Evolutionary conservation across 2,797 vertebrate species (phyloP).

Genomic region (Nyctibius grandis): DNA sequence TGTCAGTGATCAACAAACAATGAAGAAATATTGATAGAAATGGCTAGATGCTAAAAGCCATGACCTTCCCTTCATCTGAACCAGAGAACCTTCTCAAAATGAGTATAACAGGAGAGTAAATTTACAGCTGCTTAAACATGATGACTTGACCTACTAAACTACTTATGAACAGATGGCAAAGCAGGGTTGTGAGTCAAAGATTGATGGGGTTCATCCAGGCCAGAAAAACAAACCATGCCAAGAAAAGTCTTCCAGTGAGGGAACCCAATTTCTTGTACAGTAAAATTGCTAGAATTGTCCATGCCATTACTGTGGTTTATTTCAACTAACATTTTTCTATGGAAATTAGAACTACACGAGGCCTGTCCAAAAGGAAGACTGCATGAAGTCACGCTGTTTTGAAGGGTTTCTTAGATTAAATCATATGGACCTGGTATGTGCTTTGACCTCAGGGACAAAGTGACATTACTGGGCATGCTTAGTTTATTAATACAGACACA

Average conservation of each 20-base stretch:
- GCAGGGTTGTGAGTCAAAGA: background rate
- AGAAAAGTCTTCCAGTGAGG: background rate
- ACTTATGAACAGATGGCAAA: background rate
- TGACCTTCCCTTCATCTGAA: background rate
- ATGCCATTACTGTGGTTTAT: background rate
- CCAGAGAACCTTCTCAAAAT: background rate
- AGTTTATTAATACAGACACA: background rate
- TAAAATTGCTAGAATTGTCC: background rate
- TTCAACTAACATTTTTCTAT: background rate
- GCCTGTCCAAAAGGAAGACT: background rate
- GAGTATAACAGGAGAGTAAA: background rate
- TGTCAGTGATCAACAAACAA: rapidly evolving
- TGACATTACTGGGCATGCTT: background rate
- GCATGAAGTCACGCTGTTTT: background rate
- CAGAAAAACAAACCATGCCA: background rate
- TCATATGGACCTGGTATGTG: no score
- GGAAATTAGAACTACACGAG: background rate
- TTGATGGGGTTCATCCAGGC: background rate
- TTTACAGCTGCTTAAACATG: background rate
- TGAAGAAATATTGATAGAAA: background rate
- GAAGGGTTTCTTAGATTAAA: background rate
- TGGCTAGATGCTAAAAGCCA: background rate
- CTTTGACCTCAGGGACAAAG: background rate
- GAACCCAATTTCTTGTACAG: background rate
- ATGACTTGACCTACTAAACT: background rate